phyloP scores from a whole-genome alignment of 2,888 invertebrate genomes.

The Eupithecia centaureata region DNA sequence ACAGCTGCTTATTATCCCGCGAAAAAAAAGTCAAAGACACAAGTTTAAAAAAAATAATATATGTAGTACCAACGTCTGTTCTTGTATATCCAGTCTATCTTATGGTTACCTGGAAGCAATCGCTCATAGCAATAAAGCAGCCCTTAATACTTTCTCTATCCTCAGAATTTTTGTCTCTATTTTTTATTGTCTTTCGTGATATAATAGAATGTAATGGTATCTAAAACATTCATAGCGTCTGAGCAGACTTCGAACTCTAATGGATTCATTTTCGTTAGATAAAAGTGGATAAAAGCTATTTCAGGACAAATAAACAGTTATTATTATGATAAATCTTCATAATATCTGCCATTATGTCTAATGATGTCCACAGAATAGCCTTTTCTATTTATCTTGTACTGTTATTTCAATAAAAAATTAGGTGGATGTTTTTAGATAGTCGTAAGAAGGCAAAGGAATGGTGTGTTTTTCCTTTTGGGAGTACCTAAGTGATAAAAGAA shows the following conservation, averaged over 20 bases:
- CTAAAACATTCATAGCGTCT: not conserved
- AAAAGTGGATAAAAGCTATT: slow-evolving; percentile 11
- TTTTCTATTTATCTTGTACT: slow-evolving; percentile 11
- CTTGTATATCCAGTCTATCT: no score
- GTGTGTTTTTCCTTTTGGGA: no score
- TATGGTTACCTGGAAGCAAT: no score
- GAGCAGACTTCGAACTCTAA: not conserved
- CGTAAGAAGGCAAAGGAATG: not conserved
- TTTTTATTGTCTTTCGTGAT: no score
- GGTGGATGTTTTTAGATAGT: not conserved
- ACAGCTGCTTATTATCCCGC: not conserved
- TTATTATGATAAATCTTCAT: slow-evolving; percentile 58
- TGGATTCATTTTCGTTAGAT: slow-evolving; percentile 1
- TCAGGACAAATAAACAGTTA: slow-evolving; percentile 34
- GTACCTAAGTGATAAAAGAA: no score
- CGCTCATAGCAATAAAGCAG: no score
- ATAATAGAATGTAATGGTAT: no score
- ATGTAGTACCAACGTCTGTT: no score
- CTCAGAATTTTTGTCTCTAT: no score
- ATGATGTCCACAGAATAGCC: slow-evolving; percentile 41
- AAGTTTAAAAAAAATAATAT: no score
- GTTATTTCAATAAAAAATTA: not conserved
- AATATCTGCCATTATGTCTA: slow-evolving; percentile 56
- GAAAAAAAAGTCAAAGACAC: not conserved
- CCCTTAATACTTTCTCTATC: no score